Base-by-base conservation (phyloP, 2,797 vertebrate species). In the Pangasius djambal region DNA sequence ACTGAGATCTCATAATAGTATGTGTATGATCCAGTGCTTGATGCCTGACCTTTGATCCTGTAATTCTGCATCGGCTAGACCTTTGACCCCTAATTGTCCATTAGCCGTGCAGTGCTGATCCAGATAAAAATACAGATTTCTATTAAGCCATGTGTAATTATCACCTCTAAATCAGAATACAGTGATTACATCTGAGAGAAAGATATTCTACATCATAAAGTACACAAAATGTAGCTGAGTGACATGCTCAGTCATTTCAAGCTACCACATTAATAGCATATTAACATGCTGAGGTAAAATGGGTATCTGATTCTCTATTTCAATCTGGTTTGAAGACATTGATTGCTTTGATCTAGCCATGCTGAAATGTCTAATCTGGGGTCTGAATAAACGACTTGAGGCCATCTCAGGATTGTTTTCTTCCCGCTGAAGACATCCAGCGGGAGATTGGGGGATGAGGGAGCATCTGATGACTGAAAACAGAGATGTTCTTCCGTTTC, bases 21-120 rank as follows among this genome's bases (percentile, higher is more conserved):
- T 85, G 65, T 31, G 15, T 15, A 52, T 85, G 31, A 50, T 52
- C 9, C n/a, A 31, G 16, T 52, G 59, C 7, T 48, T n/a, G 37
- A 55, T 61, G 34, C 37, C 28, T 86, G 86, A 88, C 69, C 81
- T 88, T 88, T 90, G 79, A 92, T 88, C 88, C 81, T 72, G 37
- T 79, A 61, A 86, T 91, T 90, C 83, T 92, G 84, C 91, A 90
- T 92, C 91, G 88, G 86, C 78, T 87, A 88, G 90, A 34, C 34
- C 3, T 59, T 82, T 81, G 31, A 34, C 52, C n/a, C 9, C 1
- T 44, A 65, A 83, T 65, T 65, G 57, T 65, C 15, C 40, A 65
- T 83, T 65, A 25, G 57, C 22, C 37, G 15, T 28, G 22, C 12
- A 63, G 40, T 15, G 34, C 22, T 63, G 34, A 63, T 61, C 22